Evolutionary conservation across 2,113 vertebrate genomes (phyloP), one percentile per base, ranked within the genome.

Genomic region (Serilophus lunatus): DNA sequence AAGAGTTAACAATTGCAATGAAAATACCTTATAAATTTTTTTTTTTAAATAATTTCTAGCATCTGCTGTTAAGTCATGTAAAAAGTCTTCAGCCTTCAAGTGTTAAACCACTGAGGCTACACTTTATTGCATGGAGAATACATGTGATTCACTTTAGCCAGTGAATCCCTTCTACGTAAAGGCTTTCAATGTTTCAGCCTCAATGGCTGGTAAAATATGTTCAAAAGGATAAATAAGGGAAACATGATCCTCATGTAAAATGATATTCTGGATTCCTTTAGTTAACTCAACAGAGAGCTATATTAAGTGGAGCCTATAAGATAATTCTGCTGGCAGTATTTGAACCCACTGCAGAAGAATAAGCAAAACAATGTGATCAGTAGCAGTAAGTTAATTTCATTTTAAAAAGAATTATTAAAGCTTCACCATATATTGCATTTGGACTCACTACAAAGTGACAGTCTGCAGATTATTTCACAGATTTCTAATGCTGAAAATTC

Each of bases 401-500:
- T 88, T 89, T 61, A 61, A 92, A 96, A 97, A 95, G 95, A 93
- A 91, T 72, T 94, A 94, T 96, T 88, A 96, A 97, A 94, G 86
- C 94, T 90, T 85, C 81, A 79, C 56, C 59, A 31, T 17, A 22
- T 60, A 91, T 92, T 88, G 61, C 92, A 63, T 91, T 97, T 97
- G 91, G 94, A 94, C 83, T 76, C 82, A 94, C 93, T 97, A 97
- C 94, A 95, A 96, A 97, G 97, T 97, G 97, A 97, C 96, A 98
- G 96, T 93, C 93, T 89, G 94, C 47, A 64, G 97, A 97, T 98
- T 97, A 97, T 97, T 98, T 95, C 84, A 95, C 96, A 93, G 92
- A 98, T 98, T 98, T 96, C 97, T 96, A 97, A 97, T 97, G 97
- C 96, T 98, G 96, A 96, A 97, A 98, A 98, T 98, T 98, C 96